A percentile compares a stretch with the other conserved stretches of the same genome.
Evolutionary conservation across 2,888 invertebrate genomes (phyloP).

Genomic region (Molorchus minor): DNA sequence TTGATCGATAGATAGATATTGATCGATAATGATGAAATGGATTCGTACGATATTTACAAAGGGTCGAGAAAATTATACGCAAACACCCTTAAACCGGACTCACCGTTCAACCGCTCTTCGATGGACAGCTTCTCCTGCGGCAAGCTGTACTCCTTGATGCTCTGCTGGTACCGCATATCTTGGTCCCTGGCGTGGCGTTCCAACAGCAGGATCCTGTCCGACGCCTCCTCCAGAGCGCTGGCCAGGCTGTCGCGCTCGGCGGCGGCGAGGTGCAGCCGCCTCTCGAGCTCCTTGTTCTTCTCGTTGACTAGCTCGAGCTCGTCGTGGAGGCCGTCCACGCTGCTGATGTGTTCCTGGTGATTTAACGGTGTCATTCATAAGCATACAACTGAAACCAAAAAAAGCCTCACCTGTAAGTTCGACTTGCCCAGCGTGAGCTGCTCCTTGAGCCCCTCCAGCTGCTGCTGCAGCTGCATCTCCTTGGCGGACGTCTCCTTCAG

Average conservation of each 20-base stretch:
- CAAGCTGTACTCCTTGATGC: conserved; percentile 57
- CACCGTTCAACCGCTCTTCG: conserved; percentile 65
- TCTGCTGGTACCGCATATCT: conserved; percentile 64
- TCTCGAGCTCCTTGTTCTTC: conserved; percentile 86
- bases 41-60: background rate
- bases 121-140: conserved; percentile 59
- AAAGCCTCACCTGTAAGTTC: conserved; percentile 61
- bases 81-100: conserved; percentile 40
- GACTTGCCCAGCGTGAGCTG: conserved; percentile 78
- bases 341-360: conserved; percentile 86
- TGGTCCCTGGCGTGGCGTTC: conserved; percentile 86
- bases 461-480: conserved; percentile 81
- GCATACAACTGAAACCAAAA: conserved; percentile 68
- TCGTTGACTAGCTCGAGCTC: conserved; percentile 86
- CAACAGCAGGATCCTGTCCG: conserved; percentile 85
- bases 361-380: conserved; percentile 52
- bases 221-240: conserved; percentile 87
- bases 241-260: conserved; percentile 83
- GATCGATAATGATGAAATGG: too few species aligned
- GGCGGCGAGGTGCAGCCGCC: conserved; percentile 74
- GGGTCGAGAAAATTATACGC: background rate
- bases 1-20: too few species aligned
- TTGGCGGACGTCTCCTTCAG: conserved; percentile 83
- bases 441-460: conserved; percentile 84
- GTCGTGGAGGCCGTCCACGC: conserved; percentile 86